Evolutionary conservation across 1,140 invertebrate species (phyloP).

Genomic region (Camponotus pennsylvanicus): DNA sequence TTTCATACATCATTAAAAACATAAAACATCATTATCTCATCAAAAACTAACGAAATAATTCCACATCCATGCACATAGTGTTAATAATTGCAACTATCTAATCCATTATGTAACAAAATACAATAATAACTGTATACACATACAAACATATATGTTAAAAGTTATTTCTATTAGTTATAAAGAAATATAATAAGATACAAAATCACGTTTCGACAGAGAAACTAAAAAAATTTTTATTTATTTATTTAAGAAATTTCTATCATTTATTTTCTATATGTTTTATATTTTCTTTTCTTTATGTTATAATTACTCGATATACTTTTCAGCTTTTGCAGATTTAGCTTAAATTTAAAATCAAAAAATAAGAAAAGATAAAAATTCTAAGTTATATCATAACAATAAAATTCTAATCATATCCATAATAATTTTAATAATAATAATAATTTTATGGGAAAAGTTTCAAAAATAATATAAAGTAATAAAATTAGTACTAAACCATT

Average conservation of each 20-base stretch:
- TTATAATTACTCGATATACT: constrained; percentile 2
- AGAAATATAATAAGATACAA: constrained; percentile 6
- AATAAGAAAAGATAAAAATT: constrained; percentile 9
- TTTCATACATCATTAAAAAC: constrained; percentile 4
- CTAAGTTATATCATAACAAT: not conserved
- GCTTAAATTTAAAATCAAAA: constrained; percentile 25
- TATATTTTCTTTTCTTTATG: not conserved
- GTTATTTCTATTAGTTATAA: not conserved
- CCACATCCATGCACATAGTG: constrained; percentile 36
- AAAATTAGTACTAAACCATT: constrained; percentile 54
- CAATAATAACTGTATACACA: not conserved
- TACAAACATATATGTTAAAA: constrained; percentile 5
- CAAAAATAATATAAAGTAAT: constrained; percentile 35
- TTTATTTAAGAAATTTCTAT: constrained; percentile 22
- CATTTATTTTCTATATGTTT: constrained; percentile 15
- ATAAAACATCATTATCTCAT: constrained; percentile 27
- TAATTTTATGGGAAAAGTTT: not conserved
- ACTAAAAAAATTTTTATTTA: not conserved
- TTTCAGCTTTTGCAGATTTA: not conserved
- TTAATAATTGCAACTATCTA: constrained; percentile 26
- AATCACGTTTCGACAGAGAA: not conserved
- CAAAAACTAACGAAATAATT: constrained; percentile 16
- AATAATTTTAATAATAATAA: not conserved
- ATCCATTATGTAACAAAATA: constrained; percentile 45
- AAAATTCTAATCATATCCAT: constrained; percentile 11